These are phyloP conservation scores for Cydia amplana DNA, from an alignment of 1,140 invertebrate species.

Conservation along the genomic window DNA sequence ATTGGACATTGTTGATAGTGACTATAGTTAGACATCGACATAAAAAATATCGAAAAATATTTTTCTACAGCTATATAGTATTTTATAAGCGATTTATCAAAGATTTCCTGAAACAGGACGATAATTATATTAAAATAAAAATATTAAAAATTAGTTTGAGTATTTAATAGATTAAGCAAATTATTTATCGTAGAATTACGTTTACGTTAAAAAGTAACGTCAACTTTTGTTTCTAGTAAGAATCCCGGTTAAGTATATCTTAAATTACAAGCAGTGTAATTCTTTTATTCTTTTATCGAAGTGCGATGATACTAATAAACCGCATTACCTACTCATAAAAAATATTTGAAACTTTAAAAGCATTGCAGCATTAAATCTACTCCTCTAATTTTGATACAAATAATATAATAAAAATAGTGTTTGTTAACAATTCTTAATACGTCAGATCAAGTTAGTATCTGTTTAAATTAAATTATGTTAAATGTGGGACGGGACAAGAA, in stretches of 20 bases:
- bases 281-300: not conserved
- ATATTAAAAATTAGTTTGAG: conserved; percentile 23
- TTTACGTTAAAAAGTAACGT: conserved; percentile 7
- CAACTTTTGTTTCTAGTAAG: not conserved
- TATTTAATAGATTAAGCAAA: conserved; percentile 21
- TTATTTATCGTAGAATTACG: not conserved
- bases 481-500: no score
- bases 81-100: conserved; percentile 39
- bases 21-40: conserved; percentile 37
- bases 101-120: conserved; percentile 27
- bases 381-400: no score
- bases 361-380: not conserved
- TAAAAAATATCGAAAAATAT: conserved; percentile 38
- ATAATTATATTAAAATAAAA: conserved; percentile 26
- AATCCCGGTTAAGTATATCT: not conserved
- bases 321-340: no score
- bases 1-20: conserved; percentile 35
- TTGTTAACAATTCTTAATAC: no score
- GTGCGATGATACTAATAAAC: not conserved
- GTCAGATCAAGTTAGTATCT: no score
- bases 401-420: no score
- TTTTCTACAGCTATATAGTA: conserved; percentile 39
- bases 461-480: no score
- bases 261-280: not conserved
- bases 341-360: not conserved